Conservation (phyloP, 2,888 invertebrate genomes). For the Ichneumon xanthorius region DNA sequence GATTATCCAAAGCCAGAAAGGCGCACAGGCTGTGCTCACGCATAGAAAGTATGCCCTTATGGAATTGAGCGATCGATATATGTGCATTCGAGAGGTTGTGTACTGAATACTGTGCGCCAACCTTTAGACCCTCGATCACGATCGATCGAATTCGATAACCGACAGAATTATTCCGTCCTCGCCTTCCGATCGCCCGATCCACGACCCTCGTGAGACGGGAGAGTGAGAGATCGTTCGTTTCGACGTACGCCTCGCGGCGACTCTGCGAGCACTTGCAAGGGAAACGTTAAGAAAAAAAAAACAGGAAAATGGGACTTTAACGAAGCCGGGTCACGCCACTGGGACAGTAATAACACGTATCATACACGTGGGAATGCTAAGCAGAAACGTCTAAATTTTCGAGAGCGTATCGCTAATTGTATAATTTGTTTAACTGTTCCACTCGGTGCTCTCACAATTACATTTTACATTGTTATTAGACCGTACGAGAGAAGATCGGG, state of each 20-base stretch:
- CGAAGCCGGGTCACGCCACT: conserved; percentile 48
- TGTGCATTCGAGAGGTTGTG: background rate
- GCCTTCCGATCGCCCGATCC: background rate
- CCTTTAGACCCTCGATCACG: conserved; percentile 50
- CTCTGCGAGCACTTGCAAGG: conserved; percentile 17
- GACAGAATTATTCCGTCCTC: conserved; percentile 5
- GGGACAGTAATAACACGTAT: conserved; percentile 4
- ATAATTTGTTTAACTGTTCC: conserved; percentile 10
- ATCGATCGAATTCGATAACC: conserved; percentile 63
- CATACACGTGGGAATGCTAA: conserved; percentile 22
- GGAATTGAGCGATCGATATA: background rate
- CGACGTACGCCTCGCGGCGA: background rate
- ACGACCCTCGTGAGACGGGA: conserved; percentile 1
- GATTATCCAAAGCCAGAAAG: background rate
- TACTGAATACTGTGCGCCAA: conserved; percentile 10
- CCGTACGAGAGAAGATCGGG: background rate
- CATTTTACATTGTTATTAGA: conserved; percentile 12
- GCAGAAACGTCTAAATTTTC: conserved; percentile 14
- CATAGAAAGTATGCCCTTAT: background rate
- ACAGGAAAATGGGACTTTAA: conserved; percentile 34
- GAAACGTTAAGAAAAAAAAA: conserved; percentile 5
- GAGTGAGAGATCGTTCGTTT: background rate
- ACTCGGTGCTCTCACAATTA: conserved; percentile 28
- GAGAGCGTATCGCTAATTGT: conserved; percentile 5
- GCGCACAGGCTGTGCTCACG: background rate